Percentiles rank a stretch among this genome's conserved stretches.
Conservation (phyloP, 2,888 invertebrate genomes). For the Pogonocherus hispidulus region DNA sequence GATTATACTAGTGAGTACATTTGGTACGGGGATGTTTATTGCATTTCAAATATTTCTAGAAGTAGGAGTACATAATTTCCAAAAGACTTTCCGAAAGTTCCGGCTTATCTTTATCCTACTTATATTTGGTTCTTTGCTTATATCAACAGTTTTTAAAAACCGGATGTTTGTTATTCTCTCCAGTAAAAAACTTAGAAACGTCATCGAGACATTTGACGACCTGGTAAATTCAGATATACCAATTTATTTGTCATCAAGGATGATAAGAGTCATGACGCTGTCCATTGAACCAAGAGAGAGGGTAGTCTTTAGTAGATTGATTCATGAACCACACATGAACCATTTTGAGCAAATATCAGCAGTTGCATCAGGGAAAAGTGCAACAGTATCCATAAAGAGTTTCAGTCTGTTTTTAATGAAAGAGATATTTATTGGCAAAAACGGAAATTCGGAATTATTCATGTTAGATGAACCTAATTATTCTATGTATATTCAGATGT, state of each 20-base stretch:
- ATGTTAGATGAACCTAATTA: background rate
- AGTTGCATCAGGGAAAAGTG: background rate
- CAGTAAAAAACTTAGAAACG: background rate
- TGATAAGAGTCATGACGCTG: background rate
- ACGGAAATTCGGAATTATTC: conserved; percentile 1
- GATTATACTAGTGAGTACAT: background rate
- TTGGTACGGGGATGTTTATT: background rate
- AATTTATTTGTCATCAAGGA: background rate
- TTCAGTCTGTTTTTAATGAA: background rate
- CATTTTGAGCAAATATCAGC: background rate
- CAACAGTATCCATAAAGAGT: background rate
- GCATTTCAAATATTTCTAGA: background rate
- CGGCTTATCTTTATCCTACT: background rate
- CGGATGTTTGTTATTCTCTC: conserved; percentile 11
- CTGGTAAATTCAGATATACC: conserved; percentile 4
- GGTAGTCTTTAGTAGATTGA: background rate
- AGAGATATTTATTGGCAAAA: background rate
- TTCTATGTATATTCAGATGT: conserved; percentile 6
- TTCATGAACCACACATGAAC: background rate
- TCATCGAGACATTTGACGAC: conserved; percentile 11
- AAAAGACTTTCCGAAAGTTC: background rate
- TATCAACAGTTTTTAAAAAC: conserved; percentile 10
- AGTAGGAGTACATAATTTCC: background rate
- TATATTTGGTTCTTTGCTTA: background rate
- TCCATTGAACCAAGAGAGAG: background rate